Base-by-base conservation (phyloP, 2,797 vertebrate species). In the Siniperca scherzeri region DNA sequence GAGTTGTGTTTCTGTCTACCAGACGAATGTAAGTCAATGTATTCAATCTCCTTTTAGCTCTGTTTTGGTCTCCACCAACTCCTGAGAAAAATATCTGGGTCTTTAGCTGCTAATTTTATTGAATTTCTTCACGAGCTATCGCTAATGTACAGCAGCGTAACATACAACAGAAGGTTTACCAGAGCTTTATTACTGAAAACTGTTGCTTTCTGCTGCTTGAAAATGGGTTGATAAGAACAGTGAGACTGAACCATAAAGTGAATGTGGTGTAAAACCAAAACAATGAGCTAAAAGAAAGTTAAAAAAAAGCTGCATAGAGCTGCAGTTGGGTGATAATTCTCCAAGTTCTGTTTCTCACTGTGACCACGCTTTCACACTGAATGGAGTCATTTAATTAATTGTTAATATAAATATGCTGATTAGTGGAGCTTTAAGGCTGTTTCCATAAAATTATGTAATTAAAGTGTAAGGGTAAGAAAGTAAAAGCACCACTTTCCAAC, bases 101-200 rank as follows among this genome's bases (percentile, higher is more conserved):
- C 21, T 22, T 3, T 10, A 53, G 52, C 22, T 64, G 22, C 40
- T 64, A 25, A 7, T 44, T 42, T 1, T 52, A 22, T 22, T 22
- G 21, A 40, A 57, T 36, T 48, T 33, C 33, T 64, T 27, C 10
- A 40, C 1, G 17, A 74, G 13, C 46, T 48, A 50, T 21, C 4
- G n/a, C 16, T 60, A 73, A 40, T 10, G 38, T 40, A 36, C 7
- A 36, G 7, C 36, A 36, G 40, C 7, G 40, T 11, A 56, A 17
- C 42, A 72, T 19, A 30, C 33, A 62, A 21, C 0, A 72, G 17
- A 13, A 62, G n/a, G n/a, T 66, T 46, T 19, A 57, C 0, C 38
- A 38, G n/a, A 42, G 8, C 0, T n/a, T n/a, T 22, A 17, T n/a
- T 4, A 2, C 44, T 2, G 8, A 42, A 1, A 70, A 46, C 0